Conservation (phyloP, 2,888 invertebrate genomes). For the Kuschelorhynchus macadamiae region DNA sequence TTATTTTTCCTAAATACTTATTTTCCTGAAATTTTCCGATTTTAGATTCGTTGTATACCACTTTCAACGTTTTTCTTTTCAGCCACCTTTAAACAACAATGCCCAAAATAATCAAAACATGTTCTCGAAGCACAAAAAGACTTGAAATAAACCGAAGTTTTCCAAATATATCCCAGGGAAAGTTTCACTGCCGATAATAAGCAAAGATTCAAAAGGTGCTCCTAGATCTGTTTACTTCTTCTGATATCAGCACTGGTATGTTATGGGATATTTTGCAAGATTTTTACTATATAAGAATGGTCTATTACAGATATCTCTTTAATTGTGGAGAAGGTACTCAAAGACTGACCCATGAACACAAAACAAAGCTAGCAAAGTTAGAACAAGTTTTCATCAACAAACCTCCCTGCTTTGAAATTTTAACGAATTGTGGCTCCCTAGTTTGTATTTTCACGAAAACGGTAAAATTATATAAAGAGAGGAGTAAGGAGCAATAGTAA, state of each 20-base stretch:
- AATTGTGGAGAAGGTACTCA: no score
- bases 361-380: no score
- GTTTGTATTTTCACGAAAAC: no score
- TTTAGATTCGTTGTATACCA: conserved; percentile 52
- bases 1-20: conserved; percentile 52
- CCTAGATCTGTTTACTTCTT: conserved; percentile 84
- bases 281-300: no score
- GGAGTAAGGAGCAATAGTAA: no score
- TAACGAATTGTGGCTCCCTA: no score
- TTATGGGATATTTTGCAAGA: conserved; percentile 4
- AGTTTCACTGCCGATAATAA: conserved; percentile 83
- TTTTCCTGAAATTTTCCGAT: conserved; percentile 52
- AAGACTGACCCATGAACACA: no score
- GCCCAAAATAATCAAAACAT: conserved; percentile 70
- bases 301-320: no score
- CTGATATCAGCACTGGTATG: conserved; percentile 75
- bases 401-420: no score
- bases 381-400: no score
- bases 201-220: conserved; percentile 84
- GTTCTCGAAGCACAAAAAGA: conserved; percentile 73
- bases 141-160: conserved; percentile 69
- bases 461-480: no score
- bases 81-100: conserved; percentile 66
- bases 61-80: conserved; percentile 54
- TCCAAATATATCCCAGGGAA: conserved; percentile 76